Evolutionary conservation across 2,113 vertebrate genomes (phyloP).

Genomic region (Melanocharis versteri): DNA sequence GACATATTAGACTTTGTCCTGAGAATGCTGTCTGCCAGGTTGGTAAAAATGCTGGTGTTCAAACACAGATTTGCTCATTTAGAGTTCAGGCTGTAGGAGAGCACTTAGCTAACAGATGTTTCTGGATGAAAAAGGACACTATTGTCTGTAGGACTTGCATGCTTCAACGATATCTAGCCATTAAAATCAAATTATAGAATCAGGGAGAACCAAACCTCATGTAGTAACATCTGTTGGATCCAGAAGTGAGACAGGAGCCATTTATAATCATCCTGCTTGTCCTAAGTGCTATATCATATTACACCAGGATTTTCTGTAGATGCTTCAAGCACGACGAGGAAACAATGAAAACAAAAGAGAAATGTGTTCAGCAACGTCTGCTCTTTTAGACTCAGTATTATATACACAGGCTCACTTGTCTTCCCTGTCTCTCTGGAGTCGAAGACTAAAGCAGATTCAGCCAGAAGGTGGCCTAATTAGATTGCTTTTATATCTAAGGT

Average conservation of each 20-base stretch:
- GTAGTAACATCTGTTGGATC: slow-evolving; percentile 3
- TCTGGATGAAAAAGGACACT: slow-evolving; percentile 22
- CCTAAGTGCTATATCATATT: slow-evolving; percentile 7
- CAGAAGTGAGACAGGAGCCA: background rate
- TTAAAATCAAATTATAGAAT: slow-evolving; percentile 49
- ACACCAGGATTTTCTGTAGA: background rate
- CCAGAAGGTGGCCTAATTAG: slow-evolving; percentile 71
- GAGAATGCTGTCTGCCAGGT: background rate
- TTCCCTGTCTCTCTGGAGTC: background rate
- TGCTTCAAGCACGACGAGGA: background rate
- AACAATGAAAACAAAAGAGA: background rate
- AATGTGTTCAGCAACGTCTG: background rate
- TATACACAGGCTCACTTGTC: background rate
- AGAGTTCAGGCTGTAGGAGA: background rate
- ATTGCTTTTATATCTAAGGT: slow-evolving; percentile 63
- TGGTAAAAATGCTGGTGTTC: background rate
- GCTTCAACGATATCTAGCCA: slow-evolving; percentile 17
- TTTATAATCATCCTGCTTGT: background rate
- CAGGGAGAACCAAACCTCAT: background rate
- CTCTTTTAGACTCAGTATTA: background rate
- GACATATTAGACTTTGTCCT: background rate
- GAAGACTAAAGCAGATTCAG: slow-evolving; percentile 42
- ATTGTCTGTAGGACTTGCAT: background rate
- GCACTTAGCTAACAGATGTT: slow-evolving; percentile 2
- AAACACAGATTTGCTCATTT: background rate